phyloP scores from a whole-genome alignment of 2,113 vertebrate genomes.

The Albula goreensis region DNA sequence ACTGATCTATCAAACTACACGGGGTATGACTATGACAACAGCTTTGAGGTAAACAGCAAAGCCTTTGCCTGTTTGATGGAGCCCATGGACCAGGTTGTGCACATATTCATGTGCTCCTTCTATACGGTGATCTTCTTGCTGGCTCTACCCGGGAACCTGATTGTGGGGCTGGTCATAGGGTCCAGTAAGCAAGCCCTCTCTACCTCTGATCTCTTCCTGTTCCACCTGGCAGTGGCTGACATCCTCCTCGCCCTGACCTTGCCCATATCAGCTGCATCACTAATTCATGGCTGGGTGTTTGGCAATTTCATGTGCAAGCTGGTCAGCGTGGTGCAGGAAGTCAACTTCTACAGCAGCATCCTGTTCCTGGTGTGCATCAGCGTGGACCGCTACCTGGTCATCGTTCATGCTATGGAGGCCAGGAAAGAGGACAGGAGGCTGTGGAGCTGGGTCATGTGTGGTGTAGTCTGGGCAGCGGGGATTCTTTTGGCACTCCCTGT shows the following conservation, averaged over 20 bases:
- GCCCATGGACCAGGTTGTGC: neutral
- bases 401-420: slow-evolving; percentile 49
- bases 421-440: neutral
- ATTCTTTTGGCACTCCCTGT: neutral
- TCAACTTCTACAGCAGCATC: slow-evolving; percentile 73
- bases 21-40: fast-evolving
- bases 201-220: slow-evolving; percentile 64
- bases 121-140: slow-evolving; percentile 55
- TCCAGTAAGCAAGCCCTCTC: slow-evolving; percentile 43
- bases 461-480: slow-evolving; percentile 55
- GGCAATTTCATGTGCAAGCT: slow-evolving; percentile 60
- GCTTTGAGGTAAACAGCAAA: neutral
- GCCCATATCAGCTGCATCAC: slow-evolving; percentile 46
- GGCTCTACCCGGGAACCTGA: slow-evolving; percentile 63
- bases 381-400: slow-evolving; percentile 64
- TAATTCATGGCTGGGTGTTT: slow-evolving; percentile 60
- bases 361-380: slow-evolving; percentile 71
- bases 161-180: slow-evolving; percentile 63
- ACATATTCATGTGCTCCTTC: neutral
- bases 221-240: slow-evolving; percentile 66
- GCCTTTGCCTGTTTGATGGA: fast-evolving
- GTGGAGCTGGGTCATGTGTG: slow-evolving; percentile 50
- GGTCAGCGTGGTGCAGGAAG: slow-evolving; percentile 50
- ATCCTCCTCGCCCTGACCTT: slow-evolving; percentile 62
- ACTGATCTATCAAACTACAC: neutral